Conservation (phyloP, 2,113 vertebrate species). For the Brachyistius frenatus region DNA sequence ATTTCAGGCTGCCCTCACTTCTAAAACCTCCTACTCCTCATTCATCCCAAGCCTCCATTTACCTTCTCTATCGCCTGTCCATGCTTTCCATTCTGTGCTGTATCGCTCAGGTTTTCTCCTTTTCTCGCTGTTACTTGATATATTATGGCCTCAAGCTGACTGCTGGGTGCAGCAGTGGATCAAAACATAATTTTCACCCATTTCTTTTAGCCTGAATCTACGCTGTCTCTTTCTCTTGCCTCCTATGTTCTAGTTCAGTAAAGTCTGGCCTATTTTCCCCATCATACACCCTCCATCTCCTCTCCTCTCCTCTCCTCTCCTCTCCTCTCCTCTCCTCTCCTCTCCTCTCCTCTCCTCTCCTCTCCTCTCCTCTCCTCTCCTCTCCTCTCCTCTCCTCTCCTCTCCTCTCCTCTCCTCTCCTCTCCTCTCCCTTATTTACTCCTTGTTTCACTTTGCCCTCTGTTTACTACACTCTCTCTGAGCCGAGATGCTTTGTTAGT, state of each 20-base stretch:
- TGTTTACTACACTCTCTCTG: background rate
- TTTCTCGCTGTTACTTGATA: conserved; percentile 27
- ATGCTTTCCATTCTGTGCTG: background rate
- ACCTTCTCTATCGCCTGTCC: background rate
- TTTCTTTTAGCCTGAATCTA: conserved; percentile 48
- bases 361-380: background rate
- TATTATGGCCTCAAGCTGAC: conserved; percentile 49
- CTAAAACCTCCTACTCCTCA: conserved; percentile 14
- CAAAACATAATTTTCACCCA: conserved; percentile 63
- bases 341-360: too few species aligned
- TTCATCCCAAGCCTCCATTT: conserved; percentile 43
- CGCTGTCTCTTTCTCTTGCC: background rate
- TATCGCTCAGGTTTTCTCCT: conserved; percentile 1
- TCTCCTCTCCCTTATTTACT: conserved; percentile 3
- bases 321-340: too few species aligned
- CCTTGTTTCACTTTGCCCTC: conserved; percentile 3
- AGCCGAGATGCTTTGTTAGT: background rate
- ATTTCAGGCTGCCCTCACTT: conserved; percentile 6
- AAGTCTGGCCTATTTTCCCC: conserved; percentile 11
- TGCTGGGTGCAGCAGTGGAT: conserved; percentile 44
- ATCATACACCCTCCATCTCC: background rate
- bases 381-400: too few species aligned
- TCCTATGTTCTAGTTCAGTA: conserved; percentile 1
- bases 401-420: too few species aligned
- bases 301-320: background rate